A percentile compares a stretch with the other conserved stretches of the same genome.
These are phyloP conservation scores for Agonopterix alstromeriana DNA, from an alignment of 2,888 invertebrate species.

Conservation along the genomic window DNA sequence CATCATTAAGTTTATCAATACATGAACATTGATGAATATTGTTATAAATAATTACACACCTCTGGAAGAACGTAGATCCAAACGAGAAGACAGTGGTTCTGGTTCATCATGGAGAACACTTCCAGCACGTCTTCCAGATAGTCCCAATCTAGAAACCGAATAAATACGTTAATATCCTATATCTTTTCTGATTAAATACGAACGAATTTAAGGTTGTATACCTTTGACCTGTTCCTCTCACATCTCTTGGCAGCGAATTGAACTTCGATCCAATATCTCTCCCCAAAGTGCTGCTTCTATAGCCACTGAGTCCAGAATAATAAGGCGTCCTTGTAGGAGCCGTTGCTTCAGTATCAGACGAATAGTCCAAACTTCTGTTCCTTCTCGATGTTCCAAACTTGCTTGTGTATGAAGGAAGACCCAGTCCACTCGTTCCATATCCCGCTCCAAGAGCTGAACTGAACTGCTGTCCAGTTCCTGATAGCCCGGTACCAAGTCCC, in stretches of 20 bases:
- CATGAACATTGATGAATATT: too few species aligned
- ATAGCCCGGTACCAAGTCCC: conserved; percentile 53
- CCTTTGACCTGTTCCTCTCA: conserved; percentile 78
- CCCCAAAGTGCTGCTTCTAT: conserved; percentile 69
- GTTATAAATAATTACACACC: conserved; percentile 25
- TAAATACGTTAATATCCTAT: not conserved
- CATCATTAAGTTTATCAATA: not conserved
- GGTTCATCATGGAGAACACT: conserved; percentile 68
- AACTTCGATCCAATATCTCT: conserved; percentile 81
- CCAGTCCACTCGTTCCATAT: conserved; percentile 61
- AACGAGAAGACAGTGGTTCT: conserved; percentile 63
- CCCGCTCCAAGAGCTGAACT: conserved; percentile 54
- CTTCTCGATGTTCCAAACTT: conserved; percentile 82
- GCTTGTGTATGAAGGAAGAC: conserved; percentile 59
- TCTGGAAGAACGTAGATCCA: conserved; percentile 72
- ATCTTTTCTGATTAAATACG: not conserved
- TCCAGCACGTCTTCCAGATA: conserved; percentile 54
- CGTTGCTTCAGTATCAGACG: conserved; percentile 97
- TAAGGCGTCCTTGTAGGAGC: conserved; percentile 85
- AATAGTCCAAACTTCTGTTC: conserved; percentile 91
- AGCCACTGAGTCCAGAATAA: conserved; percentile 79
- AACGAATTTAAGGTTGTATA: conserved; percentile 27
- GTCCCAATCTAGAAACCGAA: conserved; percentile 41
- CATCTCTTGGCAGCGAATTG: conserved; percentile 83
- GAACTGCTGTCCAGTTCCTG: conserved; percentile 54